phyloP scores from a whole-genome alignment of 1,140 invertebrate species.

The Cylas formicarius region DNA sequence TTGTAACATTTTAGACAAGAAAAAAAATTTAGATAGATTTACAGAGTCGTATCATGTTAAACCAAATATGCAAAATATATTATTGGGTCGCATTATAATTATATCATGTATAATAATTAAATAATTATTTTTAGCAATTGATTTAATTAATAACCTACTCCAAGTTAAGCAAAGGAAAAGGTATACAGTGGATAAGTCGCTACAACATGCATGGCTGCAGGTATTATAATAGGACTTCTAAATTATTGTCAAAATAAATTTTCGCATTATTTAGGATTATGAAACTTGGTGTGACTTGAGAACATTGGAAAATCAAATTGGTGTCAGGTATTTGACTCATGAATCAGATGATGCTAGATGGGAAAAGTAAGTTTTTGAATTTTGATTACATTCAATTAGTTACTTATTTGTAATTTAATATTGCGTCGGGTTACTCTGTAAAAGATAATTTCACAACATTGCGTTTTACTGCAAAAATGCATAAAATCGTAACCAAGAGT shows the following conservation, averaged over 20 bases:
- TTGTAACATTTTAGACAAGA: neutral
- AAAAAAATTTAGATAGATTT: too few species aligned
- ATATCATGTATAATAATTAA: neutral
- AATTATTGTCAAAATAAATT: slow-evolving; percentile 6
- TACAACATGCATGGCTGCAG: slow-evolving; percentile 90
- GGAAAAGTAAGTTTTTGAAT: slow-evolving; percentile 49
- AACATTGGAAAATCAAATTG: slow-evolving; percentile 77
- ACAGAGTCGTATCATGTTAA: too few species aligned
- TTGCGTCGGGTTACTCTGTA: too few species aligned
- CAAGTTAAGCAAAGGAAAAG: slow-evolving; percentile 98
- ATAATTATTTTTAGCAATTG: slow-evolving; percentile 70
- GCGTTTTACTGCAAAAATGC: too few species aligned
- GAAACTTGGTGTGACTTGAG: slow-evolving; percentile 93
- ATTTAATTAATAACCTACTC: slow-evolving; percentile 94
- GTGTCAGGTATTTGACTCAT: slow-evolving; percentile 86
- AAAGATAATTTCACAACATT: too few species aligned
- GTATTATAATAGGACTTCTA: too few species aligned
- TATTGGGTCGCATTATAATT: too few species aligned
- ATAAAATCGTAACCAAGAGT: too few species aligned
- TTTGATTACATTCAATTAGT: too few species aligned
- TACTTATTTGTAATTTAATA: too few species aligned
- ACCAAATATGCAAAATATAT: too few species aligned
- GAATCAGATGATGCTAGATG: slow-evolving; percentile 92
- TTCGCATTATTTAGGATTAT: slow-evolving; percentile 64
- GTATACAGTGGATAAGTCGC: slow-evolving; percentile 93